These are phyloP conservation scores for Synanceia verrucosa DNA, from an alignment of 2,797 vertebrate genomes.

Conservation along the genomic window DNA sequence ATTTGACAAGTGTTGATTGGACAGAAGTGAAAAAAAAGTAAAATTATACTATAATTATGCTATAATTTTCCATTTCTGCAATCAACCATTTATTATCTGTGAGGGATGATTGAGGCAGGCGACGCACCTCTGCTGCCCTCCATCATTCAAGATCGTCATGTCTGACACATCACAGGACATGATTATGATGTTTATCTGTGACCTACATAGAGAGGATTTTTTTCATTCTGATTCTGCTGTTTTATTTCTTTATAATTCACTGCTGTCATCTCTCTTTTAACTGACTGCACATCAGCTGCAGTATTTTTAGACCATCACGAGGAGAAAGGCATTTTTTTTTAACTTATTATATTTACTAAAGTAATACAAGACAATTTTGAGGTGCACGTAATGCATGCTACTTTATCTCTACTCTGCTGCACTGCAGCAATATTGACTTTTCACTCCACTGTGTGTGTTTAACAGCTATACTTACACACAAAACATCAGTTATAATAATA, in stretches of 20 bases:
- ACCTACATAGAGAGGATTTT: neutral
- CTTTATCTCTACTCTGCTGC: neutral
- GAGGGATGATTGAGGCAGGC: neutral
- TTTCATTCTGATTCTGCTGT: neutral
- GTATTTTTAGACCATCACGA: no score
- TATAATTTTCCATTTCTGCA: neutral
- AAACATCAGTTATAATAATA: neutral
- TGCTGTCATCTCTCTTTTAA: neutral
- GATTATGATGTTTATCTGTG: neutral
- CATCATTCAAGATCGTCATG: neutral
- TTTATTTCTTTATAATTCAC: neutral
- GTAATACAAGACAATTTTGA: neutral
- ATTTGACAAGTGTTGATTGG: neutral
- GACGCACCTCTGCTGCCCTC: neutral
- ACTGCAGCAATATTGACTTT: fast-evolving
- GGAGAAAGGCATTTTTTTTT: no score
- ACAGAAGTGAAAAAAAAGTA: neutral
- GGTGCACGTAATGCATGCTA: neutral
- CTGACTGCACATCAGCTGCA: neutral
- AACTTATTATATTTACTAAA: neutral
- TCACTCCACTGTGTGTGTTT: neutral
- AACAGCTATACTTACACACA: neutral
- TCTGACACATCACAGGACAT: neutral
- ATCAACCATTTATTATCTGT: neutral
- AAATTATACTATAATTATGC: neutral